These are phyloP conservation scores for Hypomecis punctinalis DNA, from an alignment of 2,888 invertebrate species.

Conservation along the genomic window DNA sequence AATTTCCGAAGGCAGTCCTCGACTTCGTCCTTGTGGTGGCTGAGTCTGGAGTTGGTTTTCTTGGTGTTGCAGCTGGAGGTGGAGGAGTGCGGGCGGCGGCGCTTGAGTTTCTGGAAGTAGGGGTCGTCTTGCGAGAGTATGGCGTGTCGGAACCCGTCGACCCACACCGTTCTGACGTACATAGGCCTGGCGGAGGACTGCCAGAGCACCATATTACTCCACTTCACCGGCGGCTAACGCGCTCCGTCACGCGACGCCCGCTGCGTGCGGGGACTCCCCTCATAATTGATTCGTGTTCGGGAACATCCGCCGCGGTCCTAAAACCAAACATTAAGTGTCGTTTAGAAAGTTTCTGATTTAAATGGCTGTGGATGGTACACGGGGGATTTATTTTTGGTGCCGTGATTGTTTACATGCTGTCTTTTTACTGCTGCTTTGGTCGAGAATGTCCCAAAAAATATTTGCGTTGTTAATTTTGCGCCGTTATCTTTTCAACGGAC, in stretches of 20 bases:
- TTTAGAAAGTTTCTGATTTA: slow-evolving; percentile 42
- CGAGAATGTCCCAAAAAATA: slow-evolving; percentile 2
- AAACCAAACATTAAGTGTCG: slow-evolving; percentile 51
- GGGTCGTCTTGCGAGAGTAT: slow-evolving; percentile 88
- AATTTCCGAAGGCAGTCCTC: slow-evolving; percentile 62
- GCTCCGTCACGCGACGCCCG: slow-evolving; percentile 60
- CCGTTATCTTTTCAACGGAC: not conserved
- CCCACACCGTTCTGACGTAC: slow-evolving; percentile 88
- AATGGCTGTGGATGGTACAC: slow-evolving; percentile 30
- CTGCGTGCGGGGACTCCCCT: slow-evolving; percentile 55
- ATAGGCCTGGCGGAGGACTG: slow-evolving; percentile 86
- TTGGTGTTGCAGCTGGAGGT: slow-evolving; percentile 47
- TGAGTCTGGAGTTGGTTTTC: slow-evolving; percentile 59
- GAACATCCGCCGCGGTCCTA: slow-evolving; percentile 52
- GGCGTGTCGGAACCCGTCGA: slow-evolving; percentile 89
- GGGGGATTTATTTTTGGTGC: slow-evolving; percentile 25
- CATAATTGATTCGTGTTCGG: slow-evolving; percentile 66
- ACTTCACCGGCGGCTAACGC: slow-evolving; percentile 50
- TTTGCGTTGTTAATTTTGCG: not conserved
- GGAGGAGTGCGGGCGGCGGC: slow-evolving; percentile 69
- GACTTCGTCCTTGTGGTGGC: slow-evolving; percentile 57
- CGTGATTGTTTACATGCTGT: slow-evolving; percentile 20
- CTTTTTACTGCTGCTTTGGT: slow-evolving; percentile 19
- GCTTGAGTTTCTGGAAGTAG: slow-evolving; percentile 63
- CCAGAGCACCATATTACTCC: slow-evolving; percentile 85